These are phyloP conservation scores for Drosophila kohkoa DNA, from an alignment of 1,140 invertebrate species.

Conservation along the genomic window DNA sequence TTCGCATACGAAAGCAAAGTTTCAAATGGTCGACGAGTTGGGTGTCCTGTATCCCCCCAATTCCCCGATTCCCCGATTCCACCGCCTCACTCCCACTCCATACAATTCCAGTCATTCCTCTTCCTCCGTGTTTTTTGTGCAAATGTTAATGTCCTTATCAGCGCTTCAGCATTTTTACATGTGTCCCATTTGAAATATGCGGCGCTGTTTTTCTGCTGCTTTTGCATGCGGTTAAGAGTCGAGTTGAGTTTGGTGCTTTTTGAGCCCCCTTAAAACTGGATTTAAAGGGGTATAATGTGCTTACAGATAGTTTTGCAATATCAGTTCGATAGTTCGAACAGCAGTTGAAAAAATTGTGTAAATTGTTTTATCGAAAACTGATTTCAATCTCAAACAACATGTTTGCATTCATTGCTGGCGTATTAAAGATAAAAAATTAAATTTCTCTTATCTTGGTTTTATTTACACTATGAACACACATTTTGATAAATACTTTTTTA, in stretches of 20 bases:
- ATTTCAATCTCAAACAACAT: too few species aligned
- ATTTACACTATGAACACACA: too few species aligned
- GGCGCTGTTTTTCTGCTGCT: slow-evolving; percentile 76
- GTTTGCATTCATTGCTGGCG: too few species aligned
- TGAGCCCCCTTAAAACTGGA: slow-evolving; percentile 1
- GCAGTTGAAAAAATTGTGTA: too few species aligned
- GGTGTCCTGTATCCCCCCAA: slow-evolving; percentile 1
- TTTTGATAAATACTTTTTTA: too few species aligned
- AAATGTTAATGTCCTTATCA: slow-evolving; percentile 83
- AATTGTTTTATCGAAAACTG: too few species aligned
- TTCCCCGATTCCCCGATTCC: neutral
- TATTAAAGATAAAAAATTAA: too few species aligned
- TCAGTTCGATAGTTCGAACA: too few species aligned
- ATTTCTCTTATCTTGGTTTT: too few species aligned
- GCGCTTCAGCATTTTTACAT: slow-evolving; percentile 82
- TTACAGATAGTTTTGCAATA: neutral
- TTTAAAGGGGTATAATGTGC: neutral
- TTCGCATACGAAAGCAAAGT: slow-evolving; percentile 71
- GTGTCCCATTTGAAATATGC: slow-evolving; percentile 81
- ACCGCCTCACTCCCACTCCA: neutral
- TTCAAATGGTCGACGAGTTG: slow-evolving; percentile 36
- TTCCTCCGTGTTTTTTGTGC: slow-evolving; percentile 53
- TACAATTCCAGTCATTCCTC: slow-evolving; percentile 2
- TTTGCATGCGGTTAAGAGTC: slow-evolving; percentile 64
- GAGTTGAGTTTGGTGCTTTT: slow-evolving; percentile 42